Conservation (phyloP, 2,797 vertebrate species). For the Cyclopterus lumpus region DNA sequence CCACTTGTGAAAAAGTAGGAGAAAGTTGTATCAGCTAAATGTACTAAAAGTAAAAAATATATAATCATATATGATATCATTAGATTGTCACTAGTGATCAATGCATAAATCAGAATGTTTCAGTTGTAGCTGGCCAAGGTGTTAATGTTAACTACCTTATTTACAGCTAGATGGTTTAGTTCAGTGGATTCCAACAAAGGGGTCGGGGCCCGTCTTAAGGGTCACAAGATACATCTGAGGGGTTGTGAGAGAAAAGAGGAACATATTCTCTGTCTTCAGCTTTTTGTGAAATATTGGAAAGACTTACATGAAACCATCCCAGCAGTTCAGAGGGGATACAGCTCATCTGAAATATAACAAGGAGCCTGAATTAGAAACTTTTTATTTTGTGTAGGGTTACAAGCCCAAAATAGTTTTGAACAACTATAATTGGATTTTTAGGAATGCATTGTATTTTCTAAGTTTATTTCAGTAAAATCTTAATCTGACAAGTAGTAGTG, state of each 20-base stretch:
- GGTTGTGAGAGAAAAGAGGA: neutral
- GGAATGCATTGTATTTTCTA: neutral
- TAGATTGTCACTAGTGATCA: neutral
- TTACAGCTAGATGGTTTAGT: neutral
- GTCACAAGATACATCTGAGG: constrained; percentile 2
- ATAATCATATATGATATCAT: neutral
- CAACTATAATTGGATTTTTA: too few relatives aligned
- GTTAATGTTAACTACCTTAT: neutral
- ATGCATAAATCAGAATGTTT: neutral
- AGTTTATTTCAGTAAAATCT: neutral
- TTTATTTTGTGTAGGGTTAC: too few relatives aligned
- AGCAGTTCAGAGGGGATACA: too few relatives aligned
- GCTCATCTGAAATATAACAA: too few relatives aligned
- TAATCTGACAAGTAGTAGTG: neutral
- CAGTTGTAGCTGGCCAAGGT: neutral
- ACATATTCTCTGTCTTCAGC: neutral
- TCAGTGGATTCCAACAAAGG: neutral
- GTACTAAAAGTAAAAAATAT: neutral
- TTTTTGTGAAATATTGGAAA: neutral
- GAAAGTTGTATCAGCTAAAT: neutral
- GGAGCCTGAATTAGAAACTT: too few relatives aligned
- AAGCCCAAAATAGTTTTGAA: too few relatives aligned
- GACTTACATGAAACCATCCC: neutral
- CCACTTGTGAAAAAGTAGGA: neutral
- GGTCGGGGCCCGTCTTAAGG: neutral